These are phyloP conservation scores for Pholis gunnellus DNA, from an alignment of 2,113 vertebrate genomes.

Conservation along the genomic window DNA sequence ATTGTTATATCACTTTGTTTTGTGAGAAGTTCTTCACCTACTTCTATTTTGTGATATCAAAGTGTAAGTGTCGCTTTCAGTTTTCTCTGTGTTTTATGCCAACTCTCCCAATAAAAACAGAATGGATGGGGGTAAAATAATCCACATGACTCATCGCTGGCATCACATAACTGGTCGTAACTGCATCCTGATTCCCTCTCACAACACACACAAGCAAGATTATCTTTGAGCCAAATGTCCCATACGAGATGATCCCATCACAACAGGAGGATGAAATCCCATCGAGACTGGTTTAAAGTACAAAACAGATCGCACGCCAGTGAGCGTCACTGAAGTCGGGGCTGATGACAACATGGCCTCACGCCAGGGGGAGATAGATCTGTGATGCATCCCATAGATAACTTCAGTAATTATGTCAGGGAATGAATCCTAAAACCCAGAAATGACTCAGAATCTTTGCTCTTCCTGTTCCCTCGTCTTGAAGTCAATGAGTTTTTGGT, in stretches of 20 bases:
- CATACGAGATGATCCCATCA: constrained; percentile 59
- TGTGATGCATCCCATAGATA: not conserved
- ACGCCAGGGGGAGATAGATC: not conserved
- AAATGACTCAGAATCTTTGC: no score
- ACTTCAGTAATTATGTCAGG: not conserved
- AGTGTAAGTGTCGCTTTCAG: not conserved
- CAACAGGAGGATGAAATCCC: constrained; percentile 56
- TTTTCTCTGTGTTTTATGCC: not conserved
- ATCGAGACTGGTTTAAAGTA: constrained; percentile 31
- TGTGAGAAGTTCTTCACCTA: not conserved
- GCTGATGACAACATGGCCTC: not conserved
- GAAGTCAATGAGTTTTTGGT: no score
- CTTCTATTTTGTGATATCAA: not conserved
- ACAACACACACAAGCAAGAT: constrained; percentile 56
- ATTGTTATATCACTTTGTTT: not conserved
- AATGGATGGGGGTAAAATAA: constrained; percentile 38
- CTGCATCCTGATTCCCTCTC: constrained; percentile 45
- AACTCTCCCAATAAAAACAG: constrained; percentile 2
- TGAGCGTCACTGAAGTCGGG: constrained; percentile 9
- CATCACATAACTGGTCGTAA: constrained; percentile 35
- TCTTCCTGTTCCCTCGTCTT: no score
- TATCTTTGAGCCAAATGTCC: constrained; percentile 62
- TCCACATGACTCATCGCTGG: constrained; percentile 61
- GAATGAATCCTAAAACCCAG: not conserved
- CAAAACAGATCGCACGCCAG: constrained; percentile 25